Conservation (phyloP, 1,140 invertebrate species). For the Drosophila sechellia region DNA sequence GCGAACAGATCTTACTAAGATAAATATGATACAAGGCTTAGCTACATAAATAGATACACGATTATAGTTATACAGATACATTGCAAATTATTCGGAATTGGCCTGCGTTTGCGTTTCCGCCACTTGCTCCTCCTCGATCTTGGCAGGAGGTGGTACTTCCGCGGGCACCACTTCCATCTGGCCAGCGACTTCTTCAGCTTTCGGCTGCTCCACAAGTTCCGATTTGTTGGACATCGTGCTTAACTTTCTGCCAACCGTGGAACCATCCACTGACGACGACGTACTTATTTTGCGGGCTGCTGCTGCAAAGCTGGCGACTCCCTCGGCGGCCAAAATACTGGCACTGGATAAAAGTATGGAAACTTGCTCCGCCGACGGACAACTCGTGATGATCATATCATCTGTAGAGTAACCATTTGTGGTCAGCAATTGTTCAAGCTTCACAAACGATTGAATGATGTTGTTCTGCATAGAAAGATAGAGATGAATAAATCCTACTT, state of each 20-base stretch:
- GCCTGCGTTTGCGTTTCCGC: conserved; percentile 5
- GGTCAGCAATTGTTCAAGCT: conserved; percentile 91
- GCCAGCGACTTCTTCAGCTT: conserved; percentile 17
- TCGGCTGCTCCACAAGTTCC: conserved; percentile 27
- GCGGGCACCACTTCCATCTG: conserved; percentile 16
- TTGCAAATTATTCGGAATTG: conserved; percentile 38
- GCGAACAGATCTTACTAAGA: conserved; percentile 15
- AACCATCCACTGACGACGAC: conserved; percentile 65
- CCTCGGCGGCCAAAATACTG: conserved; percentile 86
- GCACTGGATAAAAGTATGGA: conserved; percentile 94
- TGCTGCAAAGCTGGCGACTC: conserved; percentile 72
- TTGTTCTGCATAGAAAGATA: conserved; percentile 89
- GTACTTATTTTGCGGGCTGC: conserved; percentile 72
- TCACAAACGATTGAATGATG: conserved; percentile 93
- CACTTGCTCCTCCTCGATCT: conserved; percentile 4
- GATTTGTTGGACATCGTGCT: conserved; percentile 58
- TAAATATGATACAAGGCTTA: conserved; percentile 49
- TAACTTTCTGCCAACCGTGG: conserved; percentile 39
- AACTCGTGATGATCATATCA: conserved; percentile 92
- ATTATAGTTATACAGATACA: conserved; percentile 35
- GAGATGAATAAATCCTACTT: background rate
- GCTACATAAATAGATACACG: conserved; percentile 57
- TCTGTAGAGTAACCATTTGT: conserved; percentile 91
- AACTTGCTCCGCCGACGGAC: conserved; percentile 95
- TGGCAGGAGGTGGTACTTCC: conserved; percentile 5